Base-by-base conservation (phyloP, 2,113 vertebrate genomes). In the Lepisosteus oculatus region DNA sequence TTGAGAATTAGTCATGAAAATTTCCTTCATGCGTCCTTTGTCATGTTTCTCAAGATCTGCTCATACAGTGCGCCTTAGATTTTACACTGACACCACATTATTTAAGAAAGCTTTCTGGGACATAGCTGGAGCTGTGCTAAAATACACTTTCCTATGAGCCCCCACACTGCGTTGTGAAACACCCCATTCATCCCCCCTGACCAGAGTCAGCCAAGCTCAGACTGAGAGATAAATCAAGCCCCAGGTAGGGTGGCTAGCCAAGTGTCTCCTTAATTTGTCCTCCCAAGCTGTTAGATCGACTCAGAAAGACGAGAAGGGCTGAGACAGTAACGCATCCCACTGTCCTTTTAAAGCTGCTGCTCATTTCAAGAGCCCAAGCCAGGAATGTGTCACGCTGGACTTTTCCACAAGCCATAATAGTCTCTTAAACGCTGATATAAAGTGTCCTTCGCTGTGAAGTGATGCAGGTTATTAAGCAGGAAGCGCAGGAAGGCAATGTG, bases 401-500 rank as follows among this genome's bases (percentile, higher is more conserved):
- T 77, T 87, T 84, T 84, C 72, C 81, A 81, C 85, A 83, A 85
- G 85, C 65, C 43, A 81, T 86, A 87, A 87, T 88, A 84, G 84
- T 82, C 85, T 89, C 87, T 88, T 90, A 88, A 90, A 83, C 77
- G 82, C 84, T 86, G 85, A 87, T 85, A 87, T 85, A 87, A 86
- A 59, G 51, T 41, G 13, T 7, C 42, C 29, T 43, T 56, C 8
- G 62, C 62, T 65, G 62, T 42, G n/a, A 29, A 7, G 62, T 42
- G 17, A 4, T 8, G 29, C 29, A 11, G 62, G 17, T 65, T 8
- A 29, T 29, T 29, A 29, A 6, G n/a, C 5, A 6, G 54, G 70
- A 41, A 6, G 69, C 8, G 13, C 9, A 13, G 44, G 41, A 43
- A 43, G 42, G 56, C 43, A 17, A 54, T 9, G 47, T 51, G 47